A percentile compares a stretch with the other conserved stretches of the same genome.
These are phyloP conservation scores for Cantharis rufa DNA, from an alignment of 2,888 invertebrate genomes.

Conservation along the genomic window DNA sequence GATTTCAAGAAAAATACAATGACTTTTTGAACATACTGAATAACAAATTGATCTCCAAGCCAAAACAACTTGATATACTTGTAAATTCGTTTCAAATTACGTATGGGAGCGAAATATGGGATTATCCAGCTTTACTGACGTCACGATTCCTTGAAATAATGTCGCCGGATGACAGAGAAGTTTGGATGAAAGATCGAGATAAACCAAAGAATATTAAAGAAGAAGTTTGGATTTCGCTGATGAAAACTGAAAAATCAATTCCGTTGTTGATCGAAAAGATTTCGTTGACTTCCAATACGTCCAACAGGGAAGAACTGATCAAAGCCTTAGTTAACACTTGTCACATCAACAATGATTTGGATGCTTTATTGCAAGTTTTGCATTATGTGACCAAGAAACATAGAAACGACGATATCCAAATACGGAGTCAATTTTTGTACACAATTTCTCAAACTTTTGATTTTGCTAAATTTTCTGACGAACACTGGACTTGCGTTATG, in stretches of 20 bases:
- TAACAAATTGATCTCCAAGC: background rate
- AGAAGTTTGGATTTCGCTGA: constrained; percentile 1
- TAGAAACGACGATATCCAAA: constrained; percentile 7
- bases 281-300: background rate
- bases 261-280: constrained; percentile 9
- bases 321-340: constrained; percentile 11
- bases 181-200: constrained; percentile 1
- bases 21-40: background rate
- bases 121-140: background rate
- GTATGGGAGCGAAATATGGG: constrained; percentile 5
- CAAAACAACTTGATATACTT: background rate
- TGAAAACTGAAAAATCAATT: constrained; percentile 5
- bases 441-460: background rate
- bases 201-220: background rate
- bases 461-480: background rate
- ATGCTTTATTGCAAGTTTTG: constrained; percentile 9
- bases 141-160: constrained; percentile 1
- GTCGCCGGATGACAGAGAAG: background rate
- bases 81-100: background rate
- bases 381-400: constrained; percentile 9
- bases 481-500: constrained; percentile 13
- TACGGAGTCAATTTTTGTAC: background rate
- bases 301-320: background rate
- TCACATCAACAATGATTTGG: constrained; percentile 10
- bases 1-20: background rate